These are phyloP conservation scores for Phocides pigmalion DNA, from an alignment of 1,140 invertebrate species.

Conservation along the genomic window DNA sequence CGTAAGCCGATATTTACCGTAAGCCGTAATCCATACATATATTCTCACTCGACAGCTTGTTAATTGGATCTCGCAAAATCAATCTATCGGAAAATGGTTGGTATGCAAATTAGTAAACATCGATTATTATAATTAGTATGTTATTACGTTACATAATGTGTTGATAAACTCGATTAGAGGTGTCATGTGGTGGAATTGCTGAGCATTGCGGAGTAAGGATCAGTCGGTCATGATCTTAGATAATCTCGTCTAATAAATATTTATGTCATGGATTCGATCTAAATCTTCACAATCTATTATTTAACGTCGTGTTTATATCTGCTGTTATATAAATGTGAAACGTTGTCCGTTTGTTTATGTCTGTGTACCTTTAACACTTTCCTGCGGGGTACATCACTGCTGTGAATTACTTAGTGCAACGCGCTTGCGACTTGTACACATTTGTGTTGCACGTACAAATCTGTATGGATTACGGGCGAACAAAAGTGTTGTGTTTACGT, in stretches of 20 bases:
- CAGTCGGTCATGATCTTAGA: not conserved
- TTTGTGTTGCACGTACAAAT: no score
- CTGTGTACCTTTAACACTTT: no score
- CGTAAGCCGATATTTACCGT: conserved; percentile 8
- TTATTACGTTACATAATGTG: conserved; percentile 5
- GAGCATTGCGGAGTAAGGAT: not conserved
- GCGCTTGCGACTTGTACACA: no score
- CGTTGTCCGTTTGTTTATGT: no score
- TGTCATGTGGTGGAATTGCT: not conserved
- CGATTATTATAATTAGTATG: conserved; percentile 5
- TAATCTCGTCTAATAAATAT: not conserved
- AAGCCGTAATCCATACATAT: conserved; percentile 15
- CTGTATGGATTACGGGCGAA: no score
- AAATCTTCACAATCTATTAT: not conserved
- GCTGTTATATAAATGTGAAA: no score
- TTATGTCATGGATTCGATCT: not conserved
- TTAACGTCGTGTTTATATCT: not conserved
- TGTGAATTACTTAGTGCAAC: no score
- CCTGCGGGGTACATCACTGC: no score
- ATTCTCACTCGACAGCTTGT: conserved; percentile 6
- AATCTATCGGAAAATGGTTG: conserved; percentile 26
- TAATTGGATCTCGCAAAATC: conserved; percentile 23
- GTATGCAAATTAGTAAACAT: conserved; percentile 4
- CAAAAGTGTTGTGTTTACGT: no score
- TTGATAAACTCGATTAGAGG: not conserved